Base-by-base conservation (phyloP, 2,113 vertebrate genomes). In the Pycnonotus jocosus region DNA sequence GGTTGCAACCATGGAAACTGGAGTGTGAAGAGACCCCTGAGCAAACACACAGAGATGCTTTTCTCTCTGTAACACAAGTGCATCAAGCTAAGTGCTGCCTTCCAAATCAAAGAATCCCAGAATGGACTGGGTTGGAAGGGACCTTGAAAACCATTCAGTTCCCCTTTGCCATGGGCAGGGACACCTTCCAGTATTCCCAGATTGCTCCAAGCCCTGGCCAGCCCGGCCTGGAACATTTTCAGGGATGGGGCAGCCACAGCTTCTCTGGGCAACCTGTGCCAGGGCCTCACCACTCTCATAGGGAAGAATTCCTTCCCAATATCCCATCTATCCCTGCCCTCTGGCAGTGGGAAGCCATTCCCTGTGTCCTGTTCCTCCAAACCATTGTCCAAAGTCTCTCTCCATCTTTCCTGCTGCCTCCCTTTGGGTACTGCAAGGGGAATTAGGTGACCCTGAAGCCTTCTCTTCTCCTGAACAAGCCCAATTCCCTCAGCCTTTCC, bases 151-250 rank as follows among this genome's bases (percentile, higher is more conserved):
- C 5, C 15, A 48, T 22, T n/a, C 35, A 12, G n/a, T 18, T n/a
- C 30, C n/a, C 7, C 24, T 3, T 18, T 47, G 16, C 30, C 16
- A 31, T 2, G 4, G 19, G 11, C 28, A 73, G 28, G 33, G 60
- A 45, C 45, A 68, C 3, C 37, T 68, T 8, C 38, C 38, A 68
- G 6, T 12, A 12, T 1, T 3, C 19, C n/a, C n/a, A 68, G 24
- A 7, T 1, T 45, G 61, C 11, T 68, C 53, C 70, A 60, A 53
- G 16, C 11, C 24, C 45, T 0, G 0, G 74, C 61, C 38, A 60
- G 0, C 28, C 51, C 30, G 13, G 16, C 11, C 45, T 61, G 3
- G 40, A 13, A 47, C 30, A 47, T 19, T 54, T 22, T 3, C 21
- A 89, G n/a, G 25, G 30, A 66, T 25, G 33, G 20, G 7, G 35